Evolutionary conservation across 2,797 vertebrate genomes (phyloP).

Genomic region (Tragopan temminckii): DNA sequence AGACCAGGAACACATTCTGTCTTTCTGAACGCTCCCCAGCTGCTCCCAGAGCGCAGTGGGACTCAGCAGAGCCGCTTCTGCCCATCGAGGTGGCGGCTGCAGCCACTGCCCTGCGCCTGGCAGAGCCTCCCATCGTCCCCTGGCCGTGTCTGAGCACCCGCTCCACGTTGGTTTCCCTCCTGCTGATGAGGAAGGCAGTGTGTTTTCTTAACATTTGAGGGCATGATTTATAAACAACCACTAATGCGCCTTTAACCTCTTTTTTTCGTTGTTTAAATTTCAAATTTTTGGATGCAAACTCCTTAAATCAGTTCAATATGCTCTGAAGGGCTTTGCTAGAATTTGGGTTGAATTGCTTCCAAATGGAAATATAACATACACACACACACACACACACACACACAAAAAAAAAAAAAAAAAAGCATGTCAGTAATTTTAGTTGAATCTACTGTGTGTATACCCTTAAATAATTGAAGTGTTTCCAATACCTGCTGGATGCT

Average conservation of each 20-base stretch:
- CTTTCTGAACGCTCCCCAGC: neutral
- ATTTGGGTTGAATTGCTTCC: slow-evolving; percentile 59
- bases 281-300: slow-evolving; percentile 51
- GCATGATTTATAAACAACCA: slow-evolving; percentile 66
- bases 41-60: neutral
- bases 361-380: slow-evolving; percentile 37
- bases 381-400: too few relatives aligned
- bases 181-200: neutral
- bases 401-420: too few relatives aligned
- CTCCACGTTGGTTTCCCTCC: neutral
- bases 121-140: too few relatives aligned
- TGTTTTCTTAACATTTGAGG: slow-evolving; percentile 67
- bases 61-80: neutral
- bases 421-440: neutral
- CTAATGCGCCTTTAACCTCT: slow-evolving; percentile 48
- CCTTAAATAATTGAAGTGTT: slow-evolving; percentile 29
- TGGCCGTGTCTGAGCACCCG: neutral
- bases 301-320: slow-evolving; percentile 72
- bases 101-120: too few relatives aligned
- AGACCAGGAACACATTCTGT: fast-evolving
- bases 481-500: slow-evolving; percentile 1
- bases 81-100: too few relatives aligned
- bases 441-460: slow-evolving; percentile 20
- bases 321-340: slow-evolving; percentile 39
- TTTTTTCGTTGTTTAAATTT: slow-evolving; percentile 67